Conservation (phyloP, 2,888 invertebrate genomes). For the Dexiosoma caninum region DNA sequence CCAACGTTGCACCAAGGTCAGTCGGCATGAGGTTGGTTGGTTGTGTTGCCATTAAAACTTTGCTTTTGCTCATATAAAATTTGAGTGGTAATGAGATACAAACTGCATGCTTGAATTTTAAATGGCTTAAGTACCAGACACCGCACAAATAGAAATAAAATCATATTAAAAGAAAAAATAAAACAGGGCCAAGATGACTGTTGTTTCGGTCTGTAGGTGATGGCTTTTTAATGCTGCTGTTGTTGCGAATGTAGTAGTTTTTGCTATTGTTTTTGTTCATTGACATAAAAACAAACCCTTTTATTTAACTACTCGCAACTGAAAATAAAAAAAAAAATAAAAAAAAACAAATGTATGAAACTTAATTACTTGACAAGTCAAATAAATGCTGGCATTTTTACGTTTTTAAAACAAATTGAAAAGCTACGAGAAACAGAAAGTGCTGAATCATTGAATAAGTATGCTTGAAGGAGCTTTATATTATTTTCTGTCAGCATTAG, state of each 20-base stretch:
- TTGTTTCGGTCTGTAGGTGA: constrained; percentile 53
- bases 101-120: constrained; percentile 35
- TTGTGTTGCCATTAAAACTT: constrained; percentile 16
- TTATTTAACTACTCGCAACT: constrained; percentile 19
- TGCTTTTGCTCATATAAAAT: constrained; percentile 7
- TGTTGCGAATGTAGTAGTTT: background rate
- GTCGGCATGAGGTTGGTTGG: constrained; percentile 29
- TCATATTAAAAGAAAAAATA: background rate
- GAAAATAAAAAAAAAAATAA: background rate
- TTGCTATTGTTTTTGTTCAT: constrained; percentile 24
- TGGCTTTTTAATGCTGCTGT: constrained; percentile 34
- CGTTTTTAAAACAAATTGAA: background rate
- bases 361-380: constrained; percentile 35
- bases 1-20: constrained; percentile 49
- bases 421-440: background rate
- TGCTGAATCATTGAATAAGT: constrained; percentile 19
- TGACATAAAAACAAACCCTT: constrained; percentile 23
- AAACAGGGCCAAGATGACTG: constrained; percentile 52
- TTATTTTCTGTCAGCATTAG: background rate
- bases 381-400: constrained; percentile 14
- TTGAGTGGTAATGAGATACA: constrained; percentile 42
- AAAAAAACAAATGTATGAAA: background rate
- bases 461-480: constrained; percentile 5
- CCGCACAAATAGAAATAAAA: background rate
- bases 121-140: constrained; percentile 41